Percentiles rank a stretch among this genome's conserved stretches.
Evolutionary conservation across 2,113 vertebrate species (phyloP).

Genomic region (Anolis carolinensis): DNA sequence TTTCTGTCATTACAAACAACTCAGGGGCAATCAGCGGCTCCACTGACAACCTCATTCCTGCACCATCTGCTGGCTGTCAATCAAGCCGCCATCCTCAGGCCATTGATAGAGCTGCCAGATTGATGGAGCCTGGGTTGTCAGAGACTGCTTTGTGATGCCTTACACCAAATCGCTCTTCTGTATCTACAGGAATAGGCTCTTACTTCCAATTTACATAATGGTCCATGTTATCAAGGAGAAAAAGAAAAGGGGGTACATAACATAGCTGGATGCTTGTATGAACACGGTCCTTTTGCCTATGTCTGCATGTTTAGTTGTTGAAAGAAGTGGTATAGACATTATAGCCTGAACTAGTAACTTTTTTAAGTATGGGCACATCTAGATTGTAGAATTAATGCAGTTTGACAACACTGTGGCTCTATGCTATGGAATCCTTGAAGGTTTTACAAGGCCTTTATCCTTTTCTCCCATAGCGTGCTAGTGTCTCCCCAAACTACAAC

Average conservation of each 20-base stretch:
- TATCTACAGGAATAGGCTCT: constrained; percentile 40
- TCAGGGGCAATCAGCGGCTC: constrained; percentile 70
- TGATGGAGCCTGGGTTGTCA: constrained; percentile 81
- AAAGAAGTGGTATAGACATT: background rate
- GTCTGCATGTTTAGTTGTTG: background rate
- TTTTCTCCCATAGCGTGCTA: too few species aligned
- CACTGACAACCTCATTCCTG: constrained; percentile 79
- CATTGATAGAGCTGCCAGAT: constrained; percentile 79
- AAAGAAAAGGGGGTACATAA: background rate
- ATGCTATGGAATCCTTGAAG: too few species aligned
- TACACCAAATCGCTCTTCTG: constrained; percentile 22
- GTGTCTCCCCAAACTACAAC: too few species aligned
- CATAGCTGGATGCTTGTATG: background rate
- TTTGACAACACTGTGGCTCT: too few species aligned
- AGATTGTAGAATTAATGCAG: too few species aligned
- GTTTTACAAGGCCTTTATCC: too few species aligned
- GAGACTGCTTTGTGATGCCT: constrained; percentile 35
- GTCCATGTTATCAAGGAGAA: constrained; percentile 17
- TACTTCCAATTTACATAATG: constrained; percentile 38
- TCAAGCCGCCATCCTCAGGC: constrained; percentile 80
- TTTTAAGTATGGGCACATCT: background rate
- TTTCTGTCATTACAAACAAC: constrained; percentile 70
- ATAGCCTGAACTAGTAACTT: background rate
- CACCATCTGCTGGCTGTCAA: constrained; percentile 86
- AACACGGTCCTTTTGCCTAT: background rate